These are phyloP conservation scores for Sinella curviseta DNA, from an alignment of 1,140 invertebrate species.

Conservation along the genomic window DNA sequence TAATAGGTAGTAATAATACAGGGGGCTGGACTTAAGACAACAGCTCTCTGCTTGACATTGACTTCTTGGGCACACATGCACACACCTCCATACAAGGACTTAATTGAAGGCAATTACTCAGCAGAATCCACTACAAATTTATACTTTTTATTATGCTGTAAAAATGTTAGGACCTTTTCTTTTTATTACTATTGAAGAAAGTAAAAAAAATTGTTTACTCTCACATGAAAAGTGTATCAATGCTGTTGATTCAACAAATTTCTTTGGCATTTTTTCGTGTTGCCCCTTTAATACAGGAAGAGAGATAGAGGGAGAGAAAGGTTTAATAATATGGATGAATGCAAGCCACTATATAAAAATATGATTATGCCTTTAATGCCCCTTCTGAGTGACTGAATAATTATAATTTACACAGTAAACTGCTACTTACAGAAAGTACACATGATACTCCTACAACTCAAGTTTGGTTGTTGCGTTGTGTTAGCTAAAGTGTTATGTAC, in stretches of 20 bases:
- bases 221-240: not conserved
- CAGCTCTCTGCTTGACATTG: slow-evolving; percentile 23
- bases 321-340: not conserved
- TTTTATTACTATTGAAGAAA: no score
- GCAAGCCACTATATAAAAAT: not conserved
- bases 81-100: slow-evolving; percentile 25
- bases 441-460: slow-evolving; percentile 6
- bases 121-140: no score
- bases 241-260: not conserved
- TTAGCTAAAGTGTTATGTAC: not conserved
- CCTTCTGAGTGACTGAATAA: slow-evolving; percentile 5
- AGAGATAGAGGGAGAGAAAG: not conserved
- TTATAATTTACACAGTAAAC: slow-evolving; percentile 6
- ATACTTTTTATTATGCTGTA: no score
- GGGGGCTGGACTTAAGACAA: slow-evolving; percentile 20
- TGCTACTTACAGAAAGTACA: not conserved
- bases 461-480: not conserved
- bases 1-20: slow-evolving; percentile 8
- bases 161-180: no score
- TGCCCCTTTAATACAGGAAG: not conserved
- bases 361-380: no score
- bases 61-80: slow-evolving; percentile 18
- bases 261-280: not conserved
- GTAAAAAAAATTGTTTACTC: not conserved
- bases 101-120: slow-evolving; percentile 21